phyloP scores from a whole-genome alignment of 92 coral and sea anemone genomes.

The Phenganax stokvisi region DNA sequence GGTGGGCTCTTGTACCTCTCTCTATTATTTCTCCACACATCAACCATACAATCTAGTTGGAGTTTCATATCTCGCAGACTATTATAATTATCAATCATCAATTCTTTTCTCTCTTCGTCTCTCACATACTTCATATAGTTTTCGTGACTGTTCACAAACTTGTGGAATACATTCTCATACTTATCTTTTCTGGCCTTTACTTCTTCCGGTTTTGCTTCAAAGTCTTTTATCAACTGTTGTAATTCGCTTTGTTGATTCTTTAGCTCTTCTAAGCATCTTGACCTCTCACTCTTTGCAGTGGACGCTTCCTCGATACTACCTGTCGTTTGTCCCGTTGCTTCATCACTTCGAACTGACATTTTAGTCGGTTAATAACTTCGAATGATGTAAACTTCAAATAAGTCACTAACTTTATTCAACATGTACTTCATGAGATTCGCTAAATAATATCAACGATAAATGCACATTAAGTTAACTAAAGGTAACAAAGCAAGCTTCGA shows the following conservation, averaged over 20 bases:
- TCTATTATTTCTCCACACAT: conserved; percentile 33
- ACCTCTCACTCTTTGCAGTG: conserved; percentile 35
- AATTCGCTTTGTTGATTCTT: conserved; percentile 25
- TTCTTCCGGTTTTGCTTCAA: conserved; percentile 26
- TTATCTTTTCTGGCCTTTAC: conserved; percentile 20
- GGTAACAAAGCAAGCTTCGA: no score
- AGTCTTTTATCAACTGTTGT: conserved; percentile 37
- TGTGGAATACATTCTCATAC: conserved; percentile 35
- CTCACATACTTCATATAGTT: conserved; percentile 50
- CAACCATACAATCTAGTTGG: conserved; percentile 45
- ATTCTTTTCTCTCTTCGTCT: conserved; percentile 50
- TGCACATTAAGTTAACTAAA: no score
- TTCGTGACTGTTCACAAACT: conserved; percentile 52
- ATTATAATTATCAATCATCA: conserved; percentile 53
- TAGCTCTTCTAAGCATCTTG: conserved; percentile 43
- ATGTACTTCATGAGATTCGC: not conserved
- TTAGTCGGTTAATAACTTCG: conserved; percentile 11
- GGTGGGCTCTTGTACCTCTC: conserved; percentile 42
- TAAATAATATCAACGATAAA: no score
- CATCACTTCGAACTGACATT: conserved; percentile 5
- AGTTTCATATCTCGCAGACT: conserved; percentile 56
- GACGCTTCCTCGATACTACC: not conserved
- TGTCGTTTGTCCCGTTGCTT: not conserved
- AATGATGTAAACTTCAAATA: conserved; percentile 24
- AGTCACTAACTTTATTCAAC: not conserved